Evolutionary conservation across 2,888 invertebrate genomes (phyloP).

Genomic region (Hypomecis punctinalis): DNA sequence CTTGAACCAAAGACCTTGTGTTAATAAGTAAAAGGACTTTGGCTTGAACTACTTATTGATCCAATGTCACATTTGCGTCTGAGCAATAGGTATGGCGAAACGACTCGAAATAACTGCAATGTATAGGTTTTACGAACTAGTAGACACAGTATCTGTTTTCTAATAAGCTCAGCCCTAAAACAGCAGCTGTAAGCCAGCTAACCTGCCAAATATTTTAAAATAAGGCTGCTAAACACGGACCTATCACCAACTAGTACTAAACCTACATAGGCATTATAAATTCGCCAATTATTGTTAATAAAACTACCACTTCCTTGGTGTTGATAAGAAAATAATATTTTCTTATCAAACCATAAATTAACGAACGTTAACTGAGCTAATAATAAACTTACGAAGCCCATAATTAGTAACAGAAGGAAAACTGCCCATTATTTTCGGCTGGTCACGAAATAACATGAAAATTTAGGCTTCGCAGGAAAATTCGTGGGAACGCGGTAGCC

Average conservation of each 20-base stretch:
- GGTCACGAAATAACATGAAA: conserved; percentile 30
- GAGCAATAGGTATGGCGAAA: too few relatives aligned
- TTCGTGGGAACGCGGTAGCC: conserved; percentile 4
- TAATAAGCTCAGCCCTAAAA: too few relatives aligned
- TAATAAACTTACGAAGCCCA: conserved; percentile 15
- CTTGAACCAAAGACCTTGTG: too few relatives aligned
- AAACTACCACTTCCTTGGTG: conserved; percentile 1
- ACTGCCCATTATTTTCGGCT: conserved; percentile 27
- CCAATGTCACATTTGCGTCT: too few relatives aligned
- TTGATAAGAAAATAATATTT: background rate
- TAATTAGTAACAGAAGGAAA: conserved; percentile 13
- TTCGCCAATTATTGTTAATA: background rate
- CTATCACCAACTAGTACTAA: background rate
- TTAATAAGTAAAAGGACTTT: too few relatives aligned
- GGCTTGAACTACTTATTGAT: too few relatives aligned
- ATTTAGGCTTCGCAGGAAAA: conserved; percentile 9
- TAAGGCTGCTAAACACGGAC: too few relatives aligned
- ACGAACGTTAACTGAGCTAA: conserved; percentile 7
- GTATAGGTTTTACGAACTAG: too few relatives aligned
- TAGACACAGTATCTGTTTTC: too few relatives aligned
- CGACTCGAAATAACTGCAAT: too few relatives aligned
- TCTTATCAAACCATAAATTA: conserved; percentile 11
- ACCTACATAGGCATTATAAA: background rate
- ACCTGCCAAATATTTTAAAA: too few relatives aligned
- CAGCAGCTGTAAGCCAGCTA: too few relatives aligned